phyloP scores from a whole-genome alignment of 37 sponge, comb jelly and placozoan species.

The Amphimedon queenslandica region DNA sequence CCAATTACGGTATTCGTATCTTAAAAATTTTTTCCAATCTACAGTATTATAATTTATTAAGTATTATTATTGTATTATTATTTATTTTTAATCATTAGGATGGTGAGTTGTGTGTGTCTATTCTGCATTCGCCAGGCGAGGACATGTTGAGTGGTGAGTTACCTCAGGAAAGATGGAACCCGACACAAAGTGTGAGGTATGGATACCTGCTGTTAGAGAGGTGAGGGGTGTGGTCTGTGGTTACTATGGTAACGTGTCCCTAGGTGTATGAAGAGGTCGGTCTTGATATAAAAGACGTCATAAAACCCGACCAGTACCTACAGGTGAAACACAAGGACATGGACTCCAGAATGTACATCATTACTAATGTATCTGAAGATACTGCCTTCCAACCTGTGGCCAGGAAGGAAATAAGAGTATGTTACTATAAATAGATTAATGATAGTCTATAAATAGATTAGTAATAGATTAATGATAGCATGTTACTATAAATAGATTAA shows the following conservation, averaged over 20 bases:
- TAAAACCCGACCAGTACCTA: slow-evolving; percentile 23
- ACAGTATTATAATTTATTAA: no score
- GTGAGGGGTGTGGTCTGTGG: slow-evolving; percentile 1
- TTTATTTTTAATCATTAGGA: slow-evolving; percentile 66
- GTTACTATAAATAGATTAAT: no score
- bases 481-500: no score
- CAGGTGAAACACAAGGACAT: slow-evolving; percentile 26
- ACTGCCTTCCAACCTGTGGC: slow-evolving; percentile 58
- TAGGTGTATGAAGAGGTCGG: slow-evolving; percentile 73
- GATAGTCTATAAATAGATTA: no score
- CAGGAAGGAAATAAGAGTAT: slow-evolving; percentile 75
- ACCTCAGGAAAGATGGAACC: slow-evolving; percentile 95
- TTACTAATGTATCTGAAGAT: slow-evolving; percentile 56
- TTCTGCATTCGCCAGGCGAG: slow-evolving; percentile 92
- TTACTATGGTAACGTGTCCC: not conserved
- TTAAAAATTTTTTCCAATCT: no score
- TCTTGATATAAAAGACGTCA: slow-evolving; percentile 35
- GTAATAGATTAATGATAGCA: no score
- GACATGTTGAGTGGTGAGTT: slow-evolving; percentile 95
- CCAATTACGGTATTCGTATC: no score
- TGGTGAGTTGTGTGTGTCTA: slow-evolving; percentile 96
- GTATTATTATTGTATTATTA: no score
- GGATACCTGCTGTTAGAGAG: slow-evolving; percentile 66
- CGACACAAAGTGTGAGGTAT: slow-evolving; percentile 95
- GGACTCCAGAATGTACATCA: slow-evolving; percentile 61